A percentile compares a stretch with the other conserved stretches of the same genome.
Evolutionary conservation across 92 coral and sea anemone species (phyloP).

Genomic region (Isaurus tuberculatus): DNA sequence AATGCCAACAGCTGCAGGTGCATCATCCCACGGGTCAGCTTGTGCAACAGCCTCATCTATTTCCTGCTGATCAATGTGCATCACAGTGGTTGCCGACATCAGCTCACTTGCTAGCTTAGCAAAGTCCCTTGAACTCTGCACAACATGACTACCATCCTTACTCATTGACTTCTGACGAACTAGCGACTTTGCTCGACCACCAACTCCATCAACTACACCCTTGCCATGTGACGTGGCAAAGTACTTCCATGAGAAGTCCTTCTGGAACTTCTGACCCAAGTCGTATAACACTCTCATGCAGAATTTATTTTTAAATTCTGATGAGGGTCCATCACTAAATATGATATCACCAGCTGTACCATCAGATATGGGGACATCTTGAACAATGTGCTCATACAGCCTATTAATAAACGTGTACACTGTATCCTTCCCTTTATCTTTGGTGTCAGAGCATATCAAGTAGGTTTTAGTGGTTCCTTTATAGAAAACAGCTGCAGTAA

Average conservation of each 20-base stretch:
- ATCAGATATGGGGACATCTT: constrained; percentile 12
- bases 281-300: constrained; percentile 48
- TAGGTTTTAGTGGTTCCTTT: too few relatives aligned
- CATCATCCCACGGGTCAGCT: constrained; percentile 49
- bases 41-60: constrained; percentile 33
- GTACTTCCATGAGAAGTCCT: too few relatives aligned
- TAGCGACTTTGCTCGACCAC: constrained; percentile 62
- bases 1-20: constrained; percentile 55
- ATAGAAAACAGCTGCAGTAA: too few relatives aligned
- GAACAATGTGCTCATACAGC: constrained; percentile 43
- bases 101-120: too few relatives aligned
- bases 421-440: constrained; percentile 43
- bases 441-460: too few relatives aligned
- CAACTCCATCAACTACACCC: constrained; percentile 59
- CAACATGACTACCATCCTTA: constrained; percentile 36
- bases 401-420: constrained; percentile 33
- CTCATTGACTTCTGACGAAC: too few relatives aligned
- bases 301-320: constrained; percentile 60
- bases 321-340: too few relatives aligned
- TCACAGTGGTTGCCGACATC: constrained; percentile 52
- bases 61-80: constrained; percentile 43
- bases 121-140: constrained; percentile 52
- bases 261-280: constrained; percentile 45
- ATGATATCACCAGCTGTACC: neutral
- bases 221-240: constrained; percentile 62